Conservation (phyloP, 2,888 invertebrate species). For the Apamea anceps region DNA sequence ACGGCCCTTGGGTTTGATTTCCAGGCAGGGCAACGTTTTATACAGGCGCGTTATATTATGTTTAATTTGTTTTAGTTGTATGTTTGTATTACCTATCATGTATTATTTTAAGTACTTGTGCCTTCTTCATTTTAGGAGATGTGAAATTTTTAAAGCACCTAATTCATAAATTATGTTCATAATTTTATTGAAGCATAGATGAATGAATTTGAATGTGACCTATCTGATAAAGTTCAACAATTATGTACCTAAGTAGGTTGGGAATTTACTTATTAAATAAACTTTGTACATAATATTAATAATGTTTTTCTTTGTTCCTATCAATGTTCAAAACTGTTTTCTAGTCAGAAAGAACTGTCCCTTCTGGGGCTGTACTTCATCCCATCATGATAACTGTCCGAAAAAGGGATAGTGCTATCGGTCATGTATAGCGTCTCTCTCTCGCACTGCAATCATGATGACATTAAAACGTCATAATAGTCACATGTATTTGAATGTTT, state of each 20-base stretch:
- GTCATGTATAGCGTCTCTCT: background rate
- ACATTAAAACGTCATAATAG: background rate
- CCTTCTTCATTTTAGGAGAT: background rate
- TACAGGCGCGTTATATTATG: background rate
- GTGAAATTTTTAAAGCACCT: background rate
- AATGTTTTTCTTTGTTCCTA: background rate
- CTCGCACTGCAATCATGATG: background rate
- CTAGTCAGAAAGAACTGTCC: background rate
- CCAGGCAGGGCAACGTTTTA: no score
- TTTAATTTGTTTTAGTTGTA: constrained; percentile 20
- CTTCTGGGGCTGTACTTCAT: background rate
- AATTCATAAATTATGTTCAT: constrained; percentile 28
- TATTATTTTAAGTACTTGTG: constrained; percentile 24
- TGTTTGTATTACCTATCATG: constrained; percentile 40
- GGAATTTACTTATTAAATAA: constrained; percentile 28
- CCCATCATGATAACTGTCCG: background rate
- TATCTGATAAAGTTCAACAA: constrained; percentile 17
- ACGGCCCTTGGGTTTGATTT: background rate
- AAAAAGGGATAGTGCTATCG: background rate
- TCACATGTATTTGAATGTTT: no score
- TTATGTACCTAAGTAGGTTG: constrained; percentile 26
- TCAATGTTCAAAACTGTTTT: no score
- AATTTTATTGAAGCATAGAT: background rate
- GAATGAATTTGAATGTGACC: constrained; percentile 1
- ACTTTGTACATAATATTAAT: constrained; percentile 17